Base-by-base conservation (phyloP, 2,797 vertebrate genomes). In the Malurus splendens region DNA sequence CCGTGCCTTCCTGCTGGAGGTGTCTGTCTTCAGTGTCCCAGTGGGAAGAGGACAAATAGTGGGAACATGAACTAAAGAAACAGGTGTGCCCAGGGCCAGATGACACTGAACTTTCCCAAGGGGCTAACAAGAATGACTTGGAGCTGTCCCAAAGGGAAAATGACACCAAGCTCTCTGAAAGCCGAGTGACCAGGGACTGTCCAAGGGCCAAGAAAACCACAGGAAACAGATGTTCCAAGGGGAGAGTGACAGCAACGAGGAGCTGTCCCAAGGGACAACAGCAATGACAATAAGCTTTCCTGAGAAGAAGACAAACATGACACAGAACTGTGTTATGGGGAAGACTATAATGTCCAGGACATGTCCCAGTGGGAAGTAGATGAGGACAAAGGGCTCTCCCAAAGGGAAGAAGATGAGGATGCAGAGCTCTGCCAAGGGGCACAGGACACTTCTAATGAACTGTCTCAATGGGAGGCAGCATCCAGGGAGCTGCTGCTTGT, bases 401-500 rank as follows among this genome's bases (percentile, higher is more conserved):
- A 20, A 2, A 28, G 36, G 18, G 18, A 39, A 59, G 56, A 59
- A 39, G 18, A 59, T 39, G 56, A 59, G 18, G 56, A 14, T 4
- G 18, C 18, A 59, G n/a, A 9, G 38, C 45, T 74, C 56, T 74
- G 17, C 10, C 7, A 7, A 15, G 18, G 17, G 18, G 18, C 55
- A 24, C 18, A 28, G n/a, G 10, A 27, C 18, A 8, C 6, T 22
- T 32, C 33, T 45, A 42, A 6, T 7, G 22, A 50, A 7, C 51
- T 61, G 38, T 51, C 57, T 42, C 17, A n/a, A 1, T 10, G 55
- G 23, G 28, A 16, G 17, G 8, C 22, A n/a, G 28, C 0, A 0
- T 24, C 28, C 44, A 48, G 45, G 33, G 45, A 50, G 14, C 36
- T 74, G 45, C 71, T 74, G 45, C 18, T 36, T 22, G 14, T 32